Evolutionary conservation across 1,140 invertebrate genomes (phyloP), one percentile per base, ranked within the genome.

Genomic region (Maconellicoccus hirsutus): DNA sequence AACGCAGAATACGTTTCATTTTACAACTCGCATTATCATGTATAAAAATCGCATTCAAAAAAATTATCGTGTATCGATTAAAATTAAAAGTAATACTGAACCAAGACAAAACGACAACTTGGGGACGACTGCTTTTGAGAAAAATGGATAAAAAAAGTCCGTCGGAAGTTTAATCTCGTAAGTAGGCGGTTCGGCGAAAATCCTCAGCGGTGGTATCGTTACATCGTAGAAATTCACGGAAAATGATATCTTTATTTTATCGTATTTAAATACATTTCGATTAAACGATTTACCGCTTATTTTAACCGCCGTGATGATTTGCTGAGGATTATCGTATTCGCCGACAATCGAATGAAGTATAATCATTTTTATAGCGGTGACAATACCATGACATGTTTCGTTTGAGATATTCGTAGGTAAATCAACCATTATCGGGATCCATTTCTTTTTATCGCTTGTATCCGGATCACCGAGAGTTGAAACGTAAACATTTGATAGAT

Each of bases 61-160:
- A 52, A 8, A 16, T 52, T 19, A 52, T 16, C 42, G 6, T 16
- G n/a, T 52, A 16, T 52, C 2, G n/a, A 16, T 8, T 16, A 16
- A 19, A 8, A 52, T 16, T 6, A 52, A 52, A 52, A 16, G 2
- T 52, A 52, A 52, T 52, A 52, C 42, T 16, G 42, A 52, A 6
- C 29, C 29, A 8, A 52, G n/a, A 16, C 6, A 8, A 52, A 19
- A 8, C 6, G 42, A 52, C 10, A 14, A 8, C 42, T 52, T 52
- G 2, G 42, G 42, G 2, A 52, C 42, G 2, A 14, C 16, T 52
- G 42, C 69, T 6, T n/a, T 23, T 6, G 76, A 77, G 25, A 76
- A 75, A 76, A 89, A 88, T 27, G 87, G 87, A 77, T 89, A 88
- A 77, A 88, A 89, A 76, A 89, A 89, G 76, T 89, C 86, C 70